Conservation (phyloP, 2,113 vertebrate species). For the Anseranas semipalmata region DNA sequence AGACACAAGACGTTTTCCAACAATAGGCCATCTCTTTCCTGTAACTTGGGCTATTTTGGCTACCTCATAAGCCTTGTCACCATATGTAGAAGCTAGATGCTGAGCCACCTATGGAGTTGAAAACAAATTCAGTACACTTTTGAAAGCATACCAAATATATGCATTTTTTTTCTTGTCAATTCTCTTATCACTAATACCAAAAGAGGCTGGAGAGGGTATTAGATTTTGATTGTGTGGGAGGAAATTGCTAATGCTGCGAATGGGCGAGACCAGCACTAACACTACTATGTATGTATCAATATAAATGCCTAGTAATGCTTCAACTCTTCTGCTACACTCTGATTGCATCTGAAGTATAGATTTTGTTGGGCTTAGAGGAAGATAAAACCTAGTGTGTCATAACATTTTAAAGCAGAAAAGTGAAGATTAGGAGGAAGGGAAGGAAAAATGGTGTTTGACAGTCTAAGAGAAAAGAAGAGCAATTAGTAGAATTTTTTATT, state of each 20-base stretch:
- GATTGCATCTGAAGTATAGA: background rate
- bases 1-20: slow-evolving; percentile 92
- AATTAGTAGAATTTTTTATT: background rate
- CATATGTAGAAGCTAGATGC: slow-evolving; percentile 84
- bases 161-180: background rate
- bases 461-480: background rate
- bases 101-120: slow-evolving; percentile 83
- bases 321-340: background rate
- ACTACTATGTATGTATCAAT: background rate
- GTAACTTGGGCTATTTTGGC: slow-evolving; percentile 87
- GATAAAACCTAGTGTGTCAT: background rate
- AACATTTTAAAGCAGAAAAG: background rate
- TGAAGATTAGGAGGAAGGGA: background rate
- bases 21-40: slow-evolving; percentile 94
- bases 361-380: background rate
- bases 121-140: background rate
- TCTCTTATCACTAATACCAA: background rate
- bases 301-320: background rate
- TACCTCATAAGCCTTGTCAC: slow-evolving; percentile 89
- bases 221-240: slow-evolving; percentile 31
- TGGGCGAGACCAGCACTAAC: slow-evolving; percentile 58
- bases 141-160: background rate
- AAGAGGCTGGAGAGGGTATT: background rate
- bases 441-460: background rate
- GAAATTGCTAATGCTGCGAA: background rate